phyloP scores from a whole-genome alignment of 2,888 invertebrate genomes.

The Dione vanillae region DNA sequence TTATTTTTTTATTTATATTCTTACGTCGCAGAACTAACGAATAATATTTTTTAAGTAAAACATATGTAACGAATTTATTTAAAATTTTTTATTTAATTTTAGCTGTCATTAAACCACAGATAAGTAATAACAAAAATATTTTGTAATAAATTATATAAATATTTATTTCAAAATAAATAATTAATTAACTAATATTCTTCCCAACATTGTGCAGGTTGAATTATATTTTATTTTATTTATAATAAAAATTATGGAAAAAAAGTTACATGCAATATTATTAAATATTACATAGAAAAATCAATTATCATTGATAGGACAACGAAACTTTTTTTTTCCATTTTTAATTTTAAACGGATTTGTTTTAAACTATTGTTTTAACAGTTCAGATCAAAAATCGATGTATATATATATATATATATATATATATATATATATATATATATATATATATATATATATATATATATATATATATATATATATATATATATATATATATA shows the following conservation, averaged over 20 bases:
- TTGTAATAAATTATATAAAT: neutral
- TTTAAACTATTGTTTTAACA: too few species aligned
- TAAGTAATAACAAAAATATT: neutral
- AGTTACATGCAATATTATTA: neutral
- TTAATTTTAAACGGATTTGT: too few species aligned
- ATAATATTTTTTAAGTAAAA: neutral
- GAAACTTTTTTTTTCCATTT: slow-evolving; percentile 4
- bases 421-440: too few species aligned
- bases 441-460: too few species aligned
- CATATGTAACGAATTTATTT: slow-evolving; percentile 7
- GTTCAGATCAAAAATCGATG: too few species aligned
- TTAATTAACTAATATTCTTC: neutral
- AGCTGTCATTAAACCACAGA: neutral
- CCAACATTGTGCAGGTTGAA: neutral
- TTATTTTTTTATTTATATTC: neutral
- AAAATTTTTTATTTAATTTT: neutral
- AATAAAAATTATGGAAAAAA: neutral
- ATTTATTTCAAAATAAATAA: neutral
- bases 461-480: too few species aligned
- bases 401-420: too few species aligned
- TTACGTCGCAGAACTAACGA: slow-evolving; percentile 10
- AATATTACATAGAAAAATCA: neutral
- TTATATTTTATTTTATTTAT: neutral
- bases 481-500: too few species aligned
- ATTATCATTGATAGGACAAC: neutral